Conservation (phyloP, 2,113 vertebrate genomes). For the Myotis brandtii region DNA sequence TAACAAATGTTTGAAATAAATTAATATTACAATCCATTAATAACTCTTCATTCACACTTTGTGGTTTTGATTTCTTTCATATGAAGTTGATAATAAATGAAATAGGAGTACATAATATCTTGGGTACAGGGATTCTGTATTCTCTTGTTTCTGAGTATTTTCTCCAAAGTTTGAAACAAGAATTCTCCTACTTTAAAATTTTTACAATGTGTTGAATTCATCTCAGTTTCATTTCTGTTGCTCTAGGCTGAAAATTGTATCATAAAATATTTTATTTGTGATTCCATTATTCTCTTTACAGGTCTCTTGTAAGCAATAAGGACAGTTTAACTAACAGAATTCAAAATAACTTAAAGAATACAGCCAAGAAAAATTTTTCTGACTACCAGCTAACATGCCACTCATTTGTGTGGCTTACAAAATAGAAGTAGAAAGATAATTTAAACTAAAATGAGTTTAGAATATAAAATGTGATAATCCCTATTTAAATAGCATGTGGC, state of each 20-base stretch:
- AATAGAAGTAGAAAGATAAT: background rate
- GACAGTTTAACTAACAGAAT: background rate
- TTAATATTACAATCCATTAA: background rate
- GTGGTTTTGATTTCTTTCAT: background rate
- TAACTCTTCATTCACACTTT: background rate
- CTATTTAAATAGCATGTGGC: background rate
- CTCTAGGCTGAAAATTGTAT: background rate
- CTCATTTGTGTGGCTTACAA: background rate
- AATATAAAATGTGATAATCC: background rate
- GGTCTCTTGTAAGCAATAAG: background rate
- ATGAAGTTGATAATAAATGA: background rate
- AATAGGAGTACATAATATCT: background rate
- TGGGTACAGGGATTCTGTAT: background rate
- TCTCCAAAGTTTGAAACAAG: constrained; percentile 3
- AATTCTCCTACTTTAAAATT: background rate
- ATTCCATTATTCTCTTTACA: background rate
- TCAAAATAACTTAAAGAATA: background rate
- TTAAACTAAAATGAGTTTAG: background rate
- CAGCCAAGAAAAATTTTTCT: background rate
- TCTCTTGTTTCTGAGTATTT: background rate
- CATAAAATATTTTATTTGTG: background rate
- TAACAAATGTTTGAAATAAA: background rate
- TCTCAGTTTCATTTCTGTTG: constrained; percentile 30
- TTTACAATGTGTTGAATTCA: background rate
- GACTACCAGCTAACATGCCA: background rate